These are phyloP conservation scores for Distichodus sexfasciatus DNA, from an alignment of 2,797 vertebrate genomes.

Conservation along the genomic window DNA sequence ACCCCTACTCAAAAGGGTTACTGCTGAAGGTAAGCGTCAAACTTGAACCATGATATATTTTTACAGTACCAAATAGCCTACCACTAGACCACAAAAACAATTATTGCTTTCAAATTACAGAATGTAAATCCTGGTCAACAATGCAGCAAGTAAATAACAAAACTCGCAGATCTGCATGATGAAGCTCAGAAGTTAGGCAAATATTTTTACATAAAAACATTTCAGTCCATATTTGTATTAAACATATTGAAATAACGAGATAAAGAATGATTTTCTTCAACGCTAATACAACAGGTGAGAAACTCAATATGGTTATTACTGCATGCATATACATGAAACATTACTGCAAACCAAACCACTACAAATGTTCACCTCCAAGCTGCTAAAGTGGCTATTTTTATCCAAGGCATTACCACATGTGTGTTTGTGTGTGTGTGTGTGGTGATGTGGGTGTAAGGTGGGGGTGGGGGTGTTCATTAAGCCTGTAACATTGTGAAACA, in stretches of 20 bases:
- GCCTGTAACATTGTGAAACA: slow-evolving; percentile 49
- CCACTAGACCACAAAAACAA: too few relatives aligned
- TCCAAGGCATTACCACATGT: slow-evolving; percentile 41
- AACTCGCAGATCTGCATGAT: too few relatives aligned
- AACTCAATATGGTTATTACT: slow-evolving; percentile 36
- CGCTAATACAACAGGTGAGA: slow-evolving; percentile 34
- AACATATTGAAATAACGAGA: neutral
- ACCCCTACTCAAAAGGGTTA: too few relatives aligned
- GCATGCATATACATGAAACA: slow-evolving; percentile 31
- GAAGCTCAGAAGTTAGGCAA: neutral
- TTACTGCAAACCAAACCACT: slow-evolving; percentile 30
- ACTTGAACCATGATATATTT: too few relatives aligned
- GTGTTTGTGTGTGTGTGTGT: slow-evolving; percentile 35
- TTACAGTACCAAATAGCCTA: too few relatives aligned
- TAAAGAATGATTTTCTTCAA: neutral
- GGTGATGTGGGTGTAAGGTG: slow-evolving; percentile 11
- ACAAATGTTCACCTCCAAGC: slow-evolving; percentile 33
- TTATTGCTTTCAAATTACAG: too few relatives aligned
- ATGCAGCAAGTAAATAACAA: too few relatives aligned
- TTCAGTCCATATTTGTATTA: neutral
- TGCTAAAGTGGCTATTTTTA: slow-evolving; percentile 44
- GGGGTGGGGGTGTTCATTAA: slow-evolving; percentile 51
- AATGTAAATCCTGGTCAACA: too few relatives aligned
- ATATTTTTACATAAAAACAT: neutral
- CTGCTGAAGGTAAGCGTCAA: too few relatives aligned